phyloP scores from a whole-genome alignment of 2,113 vertebrate species.

The Chelonoidis abingdonii region DNA sequence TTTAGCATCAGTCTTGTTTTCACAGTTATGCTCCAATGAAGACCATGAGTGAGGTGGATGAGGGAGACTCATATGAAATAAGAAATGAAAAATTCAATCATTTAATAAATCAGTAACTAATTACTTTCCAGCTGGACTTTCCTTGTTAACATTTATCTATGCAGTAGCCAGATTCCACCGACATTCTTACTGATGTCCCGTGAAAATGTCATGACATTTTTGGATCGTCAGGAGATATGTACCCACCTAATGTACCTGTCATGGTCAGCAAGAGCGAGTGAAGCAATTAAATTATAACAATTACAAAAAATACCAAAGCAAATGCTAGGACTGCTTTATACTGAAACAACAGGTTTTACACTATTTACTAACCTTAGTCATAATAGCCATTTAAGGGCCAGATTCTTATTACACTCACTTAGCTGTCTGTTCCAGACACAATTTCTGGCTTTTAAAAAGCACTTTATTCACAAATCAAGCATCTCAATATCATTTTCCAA shows the following conservation, averaged over 20 bases:
- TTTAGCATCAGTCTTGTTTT: background rate
- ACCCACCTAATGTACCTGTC: too few species aligned
- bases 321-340: background rate
- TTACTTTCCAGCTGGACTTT: too few species aligned
- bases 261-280: too few species aligned
- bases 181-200: background rate
- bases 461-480: background rate
- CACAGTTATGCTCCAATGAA: background rate
- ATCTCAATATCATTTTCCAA: background rate
- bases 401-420: background rate
- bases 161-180: too few species aligned
- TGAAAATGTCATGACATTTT: background rate
- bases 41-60: background rate
- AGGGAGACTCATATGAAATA: background rate
- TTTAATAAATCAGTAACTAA: too few species aligned
- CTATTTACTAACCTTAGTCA: background rate
- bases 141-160: too few species aligned
- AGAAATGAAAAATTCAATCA: too few species aligned
- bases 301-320: background rate
- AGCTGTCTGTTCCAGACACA: background rate
- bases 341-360: background rate
- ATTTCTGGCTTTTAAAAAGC: background rate
- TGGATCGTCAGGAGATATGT: background rate
- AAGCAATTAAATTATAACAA: background rate
- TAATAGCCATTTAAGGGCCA: background rate